Base-by-base conservation (phyloP, 2,113 vertebrate species). In the Emydura subglobosa region DNA sequence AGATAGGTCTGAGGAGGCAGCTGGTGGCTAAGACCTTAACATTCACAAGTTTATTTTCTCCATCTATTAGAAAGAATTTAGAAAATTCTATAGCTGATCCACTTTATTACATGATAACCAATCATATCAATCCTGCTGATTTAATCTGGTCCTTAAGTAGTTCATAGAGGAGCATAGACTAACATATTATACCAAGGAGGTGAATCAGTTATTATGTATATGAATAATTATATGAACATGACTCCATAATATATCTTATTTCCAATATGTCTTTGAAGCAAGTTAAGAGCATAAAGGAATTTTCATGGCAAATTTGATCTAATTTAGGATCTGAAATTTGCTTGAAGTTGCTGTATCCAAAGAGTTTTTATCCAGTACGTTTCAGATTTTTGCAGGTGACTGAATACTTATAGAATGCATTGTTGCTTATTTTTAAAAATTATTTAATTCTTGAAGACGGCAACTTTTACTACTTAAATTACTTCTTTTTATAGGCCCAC, bases 51-150 rank as follows among this genome's bases (percentile, higher is more conserved):
- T 1, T 27, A 51, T 50, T 80, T 3, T 44, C 83, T 74, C 54
- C 16, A 82, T 9, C 1, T 27, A 21, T 44, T 12, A n/a, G 24
- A 79, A 89, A 50, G 1, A 74, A n/a, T 68, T 25, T 10, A 31
- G 7, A 86, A 65, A 53, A 51, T 72, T 14, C 0, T 74, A 86
- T 11, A 39, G 10, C 10, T 85, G 29, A 79, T 39, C 27, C 80
- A 5, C 72, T 31, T 25, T 1, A 22, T 53, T 0, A 0, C n/a
- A 3, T 49, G 11, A 3, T 79, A 51, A 78, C 82, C 3, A 57
- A 51, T 91, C 10, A 31, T 4, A 47, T 1, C 7, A n/a, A 68
- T 68, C 3, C 4, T 86, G 1, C 0, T 91, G 86, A 54, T 53
- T 85, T 11, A 76, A 68, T 34, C 72, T 80, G 47, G 2, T 54